phyloP scores from a whole-genome alignment of 2,113 vertebrate species.

The Limnothrissa miodon region DNA sequence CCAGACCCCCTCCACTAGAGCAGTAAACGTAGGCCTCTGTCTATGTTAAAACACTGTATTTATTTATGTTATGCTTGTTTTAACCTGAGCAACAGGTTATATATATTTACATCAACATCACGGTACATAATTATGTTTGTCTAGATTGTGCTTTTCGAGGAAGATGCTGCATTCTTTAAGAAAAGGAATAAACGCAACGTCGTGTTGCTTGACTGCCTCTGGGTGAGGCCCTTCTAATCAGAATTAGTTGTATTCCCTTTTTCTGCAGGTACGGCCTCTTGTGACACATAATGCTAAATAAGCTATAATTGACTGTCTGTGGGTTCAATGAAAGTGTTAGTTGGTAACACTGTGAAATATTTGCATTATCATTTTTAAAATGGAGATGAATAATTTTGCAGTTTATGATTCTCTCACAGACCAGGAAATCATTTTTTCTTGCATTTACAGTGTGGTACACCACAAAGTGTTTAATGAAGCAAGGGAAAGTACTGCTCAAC shows the following conservation, averaged over 20 bases:
- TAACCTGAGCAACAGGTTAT: not conserved
- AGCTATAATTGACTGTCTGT: conserved; percentile 33
- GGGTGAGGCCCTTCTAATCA: not conserved
- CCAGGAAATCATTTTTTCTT: not conserved
- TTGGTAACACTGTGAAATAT: conserved; percentile 44
- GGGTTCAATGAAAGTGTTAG: conserved; percentile 30
- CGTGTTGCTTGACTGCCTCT: not conserved
- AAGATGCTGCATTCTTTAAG: not conserved
- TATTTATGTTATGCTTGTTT: not conserved
- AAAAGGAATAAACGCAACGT: not conserved
- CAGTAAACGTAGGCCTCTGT: not conserved
- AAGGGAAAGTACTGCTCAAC: not conserved
- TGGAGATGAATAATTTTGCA: not conserved
- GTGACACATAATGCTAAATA: conserved; percentile 13
- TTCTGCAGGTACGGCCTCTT: not conserved
- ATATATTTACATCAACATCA: not conserved
- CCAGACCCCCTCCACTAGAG: not conserved
- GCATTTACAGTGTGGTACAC: not conserved
- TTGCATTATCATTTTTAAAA: conserved; percentile 17
- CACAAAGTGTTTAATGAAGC: not conserved
- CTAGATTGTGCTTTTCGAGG: not conserved
- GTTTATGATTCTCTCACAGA: not conserved
- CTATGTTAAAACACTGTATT: not conserved
- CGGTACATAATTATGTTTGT: not conserved
- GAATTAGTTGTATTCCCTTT: not conserved